Conservation (phyloP, 37 sponge, comb jelly and placozoan species). For the Crambe crambe region DNA sequence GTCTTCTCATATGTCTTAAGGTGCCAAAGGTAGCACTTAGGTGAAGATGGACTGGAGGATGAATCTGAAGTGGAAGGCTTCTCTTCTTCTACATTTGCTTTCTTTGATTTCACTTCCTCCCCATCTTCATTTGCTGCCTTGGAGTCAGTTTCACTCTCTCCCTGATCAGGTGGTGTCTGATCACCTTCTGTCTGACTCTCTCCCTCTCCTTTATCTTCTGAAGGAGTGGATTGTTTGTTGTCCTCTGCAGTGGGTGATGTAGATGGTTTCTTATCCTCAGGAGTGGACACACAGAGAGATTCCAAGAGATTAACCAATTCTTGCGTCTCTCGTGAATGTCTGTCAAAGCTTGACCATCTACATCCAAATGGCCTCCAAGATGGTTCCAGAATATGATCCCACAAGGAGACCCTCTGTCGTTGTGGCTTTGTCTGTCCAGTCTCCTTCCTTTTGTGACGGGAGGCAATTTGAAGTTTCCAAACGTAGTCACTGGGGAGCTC, state of each 20-base stretch:
- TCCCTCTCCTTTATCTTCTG: not conserved
- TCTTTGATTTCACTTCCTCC: not conserved
- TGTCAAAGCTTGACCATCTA: not conserved
- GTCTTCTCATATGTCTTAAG: not conserved
- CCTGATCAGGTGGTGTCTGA: too few relatives aligned
- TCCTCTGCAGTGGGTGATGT: not conserved
- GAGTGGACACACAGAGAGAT: not conserved
- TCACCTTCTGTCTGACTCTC: not conserved
- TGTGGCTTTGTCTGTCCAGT: too few relatives aligned
- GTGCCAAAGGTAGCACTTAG: not conserved
- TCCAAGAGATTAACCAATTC: not conserved
- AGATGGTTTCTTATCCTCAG: not conserved
- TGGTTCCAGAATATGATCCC: not conserved
- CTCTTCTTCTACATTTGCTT: not conserved
- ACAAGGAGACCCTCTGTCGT: not conserved
- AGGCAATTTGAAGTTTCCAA: slow-evolving; percentile 14
- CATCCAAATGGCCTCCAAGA: not conserved
- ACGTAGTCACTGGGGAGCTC: slow-evolving; percentile 9
- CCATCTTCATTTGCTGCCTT: not conserved
- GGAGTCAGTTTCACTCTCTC: not conserved
- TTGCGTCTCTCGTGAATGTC: not conserved
- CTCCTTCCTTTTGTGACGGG: not conserved
- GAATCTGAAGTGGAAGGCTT: not conserved
- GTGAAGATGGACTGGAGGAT: not conserved
- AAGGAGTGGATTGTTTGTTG: not conserved